phyloP scores from a whole-genome alignment of 2,888 invertebrate genomes.

The Cabera pusaria region DNA sequence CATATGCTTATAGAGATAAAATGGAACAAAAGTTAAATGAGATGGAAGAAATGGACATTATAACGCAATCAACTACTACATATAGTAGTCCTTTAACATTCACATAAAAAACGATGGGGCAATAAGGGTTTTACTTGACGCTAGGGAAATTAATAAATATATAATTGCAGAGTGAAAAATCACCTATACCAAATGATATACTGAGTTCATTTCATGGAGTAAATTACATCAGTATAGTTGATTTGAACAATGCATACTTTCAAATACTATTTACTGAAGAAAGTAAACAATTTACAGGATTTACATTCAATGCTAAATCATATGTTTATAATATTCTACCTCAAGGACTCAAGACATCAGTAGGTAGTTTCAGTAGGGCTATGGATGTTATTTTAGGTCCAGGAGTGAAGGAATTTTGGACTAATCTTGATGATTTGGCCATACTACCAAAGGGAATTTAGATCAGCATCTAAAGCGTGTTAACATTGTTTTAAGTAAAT shows the following conservation, averaged over 20 bases:
- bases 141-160: conserved; percentile 19
- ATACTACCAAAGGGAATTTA: conserved; percentile 25
- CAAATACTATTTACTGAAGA: conserved; percentile 7
- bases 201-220: conserved; percentile 13
- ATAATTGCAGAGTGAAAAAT: conserved; percentile 20
- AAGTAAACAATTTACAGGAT: conserved; percentile 9
- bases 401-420: conserved; percentile 32
- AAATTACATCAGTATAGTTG: conserved; percentile 7
- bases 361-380: conserved; percentile 34
- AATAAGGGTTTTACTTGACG: conserved; percentile 15
- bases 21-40: conserved; percentile 26
- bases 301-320: conserved; percentile 13
- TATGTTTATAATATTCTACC: conserved; percentile 14
- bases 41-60: conserved; percentile 26
- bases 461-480: conserved; percentile 29
- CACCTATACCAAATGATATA: conserved; percentile 11
- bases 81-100: conserved; percentile 31
- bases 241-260: conserved; percentile 18
- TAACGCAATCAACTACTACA: conserved; percentile 19
- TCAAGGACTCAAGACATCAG: conserved; percentile 23
- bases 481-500: conserved; percentile 17
- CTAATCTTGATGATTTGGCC: conserved; percentile 35
- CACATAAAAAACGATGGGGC: conserved; percentile 15
- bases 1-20: conserved; percentile 29
- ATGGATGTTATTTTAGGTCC: conserved; percentile 35